Evolutionary conservation across 2,113 vertebrate genomes (phyloP).

Genomic region (Chiloscyllium plagiosum): DNA sequence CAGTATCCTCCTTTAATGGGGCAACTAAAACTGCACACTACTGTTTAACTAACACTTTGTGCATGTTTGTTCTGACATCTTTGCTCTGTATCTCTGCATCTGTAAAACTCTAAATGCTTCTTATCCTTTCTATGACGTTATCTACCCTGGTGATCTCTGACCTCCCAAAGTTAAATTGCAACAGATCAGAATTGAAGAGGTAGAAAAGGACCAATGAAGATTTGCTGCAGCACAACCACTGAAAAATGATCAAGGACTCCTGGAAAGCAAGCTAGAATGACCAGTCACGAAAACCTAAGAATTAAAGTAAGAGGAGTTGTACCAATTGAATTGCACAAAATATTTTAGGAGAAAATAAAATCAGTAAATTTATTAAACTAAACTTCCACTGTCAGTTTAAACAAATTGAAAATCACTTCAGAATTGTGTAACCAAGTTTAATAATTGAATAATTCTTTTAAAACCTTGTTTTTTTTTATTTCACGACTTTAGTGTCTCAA

Average conservation of each 20-base stretch:
- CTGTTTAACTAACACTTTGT: background rate
- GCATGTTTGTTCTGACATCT: background rate
- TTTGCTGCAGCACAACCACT: background rate
- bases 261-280: background rate
- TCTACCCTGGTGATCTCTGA: background rate
- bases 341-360: background rate
- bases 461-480: background rate
- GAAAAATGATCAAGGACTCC: background rate
- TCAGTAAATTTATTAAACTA: background rate
- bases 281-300: background rate
- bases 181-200: background rate
- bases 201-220: background rate
- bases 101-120: background rate
- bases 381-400: background rate
- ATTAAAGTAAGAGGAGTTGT: background rate
- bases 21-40: background rate
- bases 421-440: background rate
- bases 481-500: background rate
- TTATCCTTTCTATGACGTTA: background rate
- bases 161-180: background rate
- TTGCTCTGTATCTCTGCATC: background rate
- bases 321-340: background rate
- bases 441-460: background rate
- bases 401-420: background rate
- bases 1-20: background rate